These are phyloP conservation scores for Oligia latruncula DNA, from an alignment of 2,888 invertebrate species.

Conservation along the genomic window DNA sequence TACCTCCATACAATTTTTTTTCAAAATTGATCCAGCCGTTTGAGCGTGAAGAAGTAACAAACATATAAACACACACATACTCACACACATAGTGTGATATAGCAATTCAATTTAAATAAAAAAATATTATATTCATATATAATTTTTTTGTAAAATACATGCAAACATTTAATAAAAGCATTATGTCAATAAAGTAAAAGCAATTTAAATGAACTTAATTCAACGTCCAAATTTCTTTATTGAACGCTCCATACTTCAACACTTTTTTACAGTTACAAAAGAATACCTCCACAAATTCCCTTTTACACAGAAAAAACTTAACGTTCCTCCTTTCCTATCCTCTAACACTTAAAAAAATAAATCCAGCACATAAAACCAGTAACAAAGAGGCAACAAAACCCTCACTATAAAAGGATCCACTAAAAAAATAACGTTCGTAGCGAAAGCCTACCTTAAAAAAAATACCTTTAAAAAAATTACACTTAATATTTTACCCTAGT, in stretches of 20 bases:
- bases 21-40: too few species aligned
- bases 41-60: too few species aligned
- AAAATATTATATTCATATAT: too few species aligned
- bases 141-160: too few species aligned
- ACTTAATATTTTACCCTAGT: slow-evolving; percentile 79
- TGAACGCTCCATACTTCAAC: neutral
- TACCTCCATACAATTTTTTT: too few species aligned
- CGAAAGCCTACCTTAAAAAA: slow-evolving; percentile 59
- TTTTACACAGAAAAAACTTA: neutral
- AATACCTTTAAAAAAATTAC: slow-evolving; percentile 57
- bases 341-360: slow-evolving; percentile 18
- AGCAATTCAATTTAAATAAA: neutral
- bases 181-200: too few species aligned
- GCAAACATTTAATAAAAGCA: too few species aligned
- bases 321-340: neutral
- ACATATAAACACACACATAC: too few species aligned
- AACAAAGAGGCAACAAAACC: slow-evolving; percentile 41
- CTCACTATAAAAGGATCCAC: slow-evolving; percentile 21
- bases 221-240: neutral
- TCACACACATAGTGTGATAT: neutral
- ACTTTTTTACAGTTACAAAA: slow-evolving; percentile 12
- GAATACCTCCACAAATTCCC: slow-evolving; percentile 1
- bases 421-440: slow-evolving; percentile 38
- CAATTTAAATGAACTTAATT: neutral
- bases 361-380: slow-evolving; percentile 23